Evolutionary conservation across 1,140 invertebrate genomes (phyloP).

Genomic region (Atta texana): DNA sequence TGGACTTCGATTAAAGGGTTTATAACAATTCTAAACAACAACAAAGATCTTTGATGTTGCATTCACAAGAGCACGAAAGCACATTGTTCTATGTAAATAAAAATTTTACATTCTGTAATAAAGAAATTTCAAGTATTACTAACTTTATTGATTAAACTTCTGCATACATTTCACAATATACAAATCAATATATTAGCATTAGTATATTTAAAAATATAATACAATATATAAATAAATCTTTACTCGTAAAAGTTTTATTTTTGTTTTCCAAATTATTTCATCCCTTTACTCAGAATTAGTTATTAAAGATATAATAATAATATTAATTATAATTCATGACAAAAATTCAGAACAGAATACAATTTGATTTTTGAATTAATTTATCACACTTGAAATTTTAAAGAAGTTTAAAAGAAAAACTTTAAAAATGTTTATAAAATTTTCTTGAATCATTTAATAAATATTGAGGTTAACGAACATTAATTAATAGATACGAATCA

Average conservation of each 20-base stretch:
- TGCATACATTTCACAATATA: neutral
- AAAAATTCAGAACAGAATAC: neutral
- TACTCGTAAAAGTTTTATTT: neutral
- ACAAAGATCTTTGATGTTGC: constrained; percentile 5
- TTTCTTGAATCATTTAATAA: constrained; percentile 25
- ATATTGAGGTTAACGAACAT: constrained; percentile 11
- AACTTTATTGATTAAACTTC: constrained; percentile 1
- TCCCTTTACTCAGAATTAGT: neutral
- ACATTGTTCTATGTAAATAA: neutral
- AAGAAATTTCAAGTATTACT: neutral
- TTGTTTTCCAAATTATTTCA: neutral
- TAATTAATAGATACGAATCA: neutral
- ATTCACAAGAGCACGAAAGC: neutral
- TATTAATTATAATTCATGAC: neutral
- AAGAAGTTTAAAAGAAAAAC: neutral
- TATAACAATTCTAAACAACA: constrained; percentile 36
- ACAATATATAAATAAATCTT: neutral
- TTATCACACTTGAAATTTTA: neutral
- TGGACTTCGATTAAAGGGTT: constrained; percentile 69
- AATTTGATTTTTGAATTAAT: constrained; percentile 7
- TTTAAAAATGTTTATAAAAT: neutral
- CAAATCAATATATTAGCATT: neutral
- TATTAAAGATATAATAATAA: neutral
- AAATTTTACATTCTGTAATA: neutral
- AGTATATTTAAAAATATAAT: neutral